Evolutionary conservation across 2,888 invertebrate genomes (phyloP), one percentile per base, ranked within the genome.

Genomic region (Cacoxenus indagator): DNA sequence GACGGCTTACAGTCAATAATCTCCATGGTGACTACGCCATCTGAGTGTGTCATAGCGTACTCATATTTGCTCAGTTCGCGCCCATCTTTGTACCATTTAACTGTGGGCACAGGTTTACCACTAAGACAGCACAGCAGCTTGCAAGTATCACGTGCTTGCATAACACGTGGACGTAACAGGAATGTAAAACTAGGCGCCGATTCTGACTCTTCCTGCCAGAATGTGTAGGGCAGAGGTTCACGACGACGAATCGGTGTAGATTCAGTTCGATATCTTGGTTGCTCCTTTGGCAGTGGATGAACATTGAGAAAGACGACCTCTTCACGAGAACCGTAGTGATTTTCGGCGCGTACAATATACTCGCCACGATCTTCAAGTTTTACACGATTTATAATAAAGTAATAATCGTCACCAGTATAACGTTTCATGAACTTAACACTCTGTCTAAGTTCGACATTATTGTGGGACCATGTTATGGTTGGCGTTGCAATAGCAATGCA

Each of bases 351-450:
- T 83, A 99, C 97, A 76, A 97, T 94, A 89, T 98, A 99, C 89
- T 99, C 98, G 77, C 99, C 99, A 83, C 97, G 93, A 89, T 99
- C 99, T 73, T 97, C 96, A 74, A 96, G 88, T 88, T 96, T 97
- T 46, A 95, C 95, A 78, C 99, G 93, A 90, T 98, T 99, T 79
- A 99, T 98, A 75, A 98, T 94, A 88, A 99, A 96, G 89, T 97
- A 97, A 88, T 97, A 99, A 85, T 99, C 97, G 81, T 98, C 97
- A 67, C 95, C 96, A 54, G 93, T 92, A 87, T 99, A 99, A 84
- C 98, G 93, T 90, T 99, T 99, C 99, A 99, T 99, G 89, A 96
- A 98, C 89, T 99, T 99, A 75, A 98, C 98, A 78, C 97, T 97
- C 89, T 99, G 99, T 67, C 96, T 91, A 67, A 99, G 90, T 86